Conservation (phyloP, 2,797 vertebrate species). For the Phoeniculus purpureus region DNA sequence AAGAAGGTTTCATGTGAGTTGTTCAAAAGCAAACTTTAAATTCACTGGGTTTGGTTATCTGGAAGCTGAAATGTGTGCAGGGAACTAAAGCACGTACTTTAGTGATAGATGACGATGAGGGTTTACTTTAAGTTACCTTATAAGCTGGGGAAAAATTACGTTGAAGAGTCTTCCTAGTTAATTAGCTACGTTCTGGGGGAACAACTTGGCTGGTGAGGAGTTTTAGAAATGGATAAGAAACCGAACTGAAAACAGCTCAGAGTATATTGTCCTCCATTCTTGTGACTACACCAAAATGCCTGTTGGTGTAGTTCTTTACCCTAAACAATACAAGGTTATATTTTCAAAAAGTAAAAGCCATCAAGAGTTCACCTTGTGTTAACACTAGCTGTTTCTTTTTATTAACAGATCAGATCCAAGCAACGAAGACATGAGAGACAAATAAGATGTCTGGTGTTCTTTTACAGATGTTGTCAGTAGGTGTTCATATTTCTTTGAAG, state of each 20-base stretch:
- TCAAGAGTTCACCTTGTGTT: not conserved
- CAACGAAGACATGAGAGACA: slow-evolving; percentile 81
- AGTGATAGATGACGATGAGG: too few species aligned
- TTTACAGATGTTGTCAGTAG: slow-evolving; percentile 30
- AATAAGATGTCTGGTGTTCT: not conserved
- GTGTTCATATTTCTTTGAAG: slow-evolving; percentile 13
- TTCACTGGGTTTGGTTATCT: not conserved
- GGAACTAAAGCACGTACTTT: not conserved
- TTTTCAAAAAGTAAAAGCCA: not conserved
- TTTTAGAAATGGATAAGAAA: not conserved
- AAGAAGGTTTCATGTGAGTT: not conserved
- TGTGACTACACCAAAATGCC: not conserved
- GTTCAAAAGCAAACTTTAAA: not conserved
- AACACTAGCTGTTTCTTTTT: slow-evolving; percentile 40
- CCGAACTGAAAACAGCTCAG: not conserved
- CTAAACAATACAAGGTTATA: not conserved
- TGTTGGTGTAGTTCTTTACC: not conserved
- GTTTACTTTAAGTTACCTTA: not conserved
- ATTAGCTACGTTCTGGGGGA: not conserved
- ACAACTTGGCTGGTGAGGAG: not conserved
- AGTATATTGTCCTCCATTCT: not conserved
- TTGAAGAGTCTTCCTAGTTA: not conserved
- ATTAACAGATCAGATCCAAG: slow-evolving; percentile 83
- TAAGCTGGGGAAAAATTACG: not conserved
- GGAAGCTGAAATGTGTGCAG: not conserved